phyloP scores from a whole-genome alignment of 2,888 invertebrate species.

The Tetragnatha montana region DNA sequence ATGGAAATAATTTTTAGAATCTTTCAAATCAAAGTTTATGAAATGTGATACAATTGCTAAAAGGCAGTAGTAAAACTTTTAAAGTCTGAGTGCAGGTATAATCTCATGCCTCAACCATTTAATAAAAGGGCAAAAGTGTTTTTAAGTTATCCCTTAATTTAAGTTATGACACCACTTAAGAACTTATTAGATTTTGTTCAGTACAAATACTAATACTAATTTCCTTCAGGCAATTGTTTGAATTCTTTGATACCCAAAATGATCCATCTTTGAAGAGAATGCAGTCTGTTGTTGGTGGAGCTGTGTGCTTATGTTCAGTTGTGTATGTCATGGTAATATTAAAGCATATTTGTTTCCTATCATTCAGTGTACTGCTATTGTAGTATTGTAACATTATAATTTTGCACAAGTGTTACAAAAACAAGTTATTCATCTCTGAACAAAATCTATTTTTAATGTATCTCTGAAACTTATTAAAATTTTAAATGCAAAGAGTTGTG shows the following conservation, averaged over 20 bases:
- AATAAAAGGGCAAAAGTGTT: background rate
- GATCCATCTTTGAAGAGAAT: constrained; percentile 92
- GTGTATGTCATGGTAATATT: constrained; percentile 83
- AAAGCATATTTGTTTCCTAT: background rate
- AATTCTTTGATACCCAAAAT: constrained; percentile 92
- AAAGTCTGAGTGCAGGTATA: too few species aligned
- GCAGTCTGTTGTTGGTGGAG: constrained; percentile 89
- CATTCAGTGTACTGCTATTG: too few species aligned
- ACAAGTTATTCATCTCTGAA: too few species aligned
- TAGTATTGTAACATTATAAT: too few species aligned
- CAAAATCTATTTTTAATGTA: too few species aligned
- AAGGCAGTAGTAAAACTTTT: too few species aligned
- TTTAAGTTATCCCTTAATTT: background rate
- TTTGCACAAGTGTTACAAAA: too few species aligned
- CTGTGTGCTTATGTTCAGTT: constrained; percentile 91
- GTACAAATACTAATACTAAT: background rate
- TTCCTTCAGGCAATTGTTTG: constrained; percentile 86
- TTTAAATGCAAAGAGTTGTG: too few species aligned
- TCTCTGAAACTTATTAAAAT: too few species aligned
- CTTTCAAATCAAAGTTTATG: background rate
- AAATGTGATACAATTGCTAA: too few species aligned
- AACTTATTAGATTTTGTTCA: background rate
- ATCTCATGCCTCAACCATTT: background rate
- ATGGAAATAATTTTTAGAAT: background rate
- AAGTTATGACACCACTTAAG: background rate